Evolutionary conservation across 2,797 vertebrate genomes (phyloP).

Genomic region (Bovichtus diacanthus): DNA sequence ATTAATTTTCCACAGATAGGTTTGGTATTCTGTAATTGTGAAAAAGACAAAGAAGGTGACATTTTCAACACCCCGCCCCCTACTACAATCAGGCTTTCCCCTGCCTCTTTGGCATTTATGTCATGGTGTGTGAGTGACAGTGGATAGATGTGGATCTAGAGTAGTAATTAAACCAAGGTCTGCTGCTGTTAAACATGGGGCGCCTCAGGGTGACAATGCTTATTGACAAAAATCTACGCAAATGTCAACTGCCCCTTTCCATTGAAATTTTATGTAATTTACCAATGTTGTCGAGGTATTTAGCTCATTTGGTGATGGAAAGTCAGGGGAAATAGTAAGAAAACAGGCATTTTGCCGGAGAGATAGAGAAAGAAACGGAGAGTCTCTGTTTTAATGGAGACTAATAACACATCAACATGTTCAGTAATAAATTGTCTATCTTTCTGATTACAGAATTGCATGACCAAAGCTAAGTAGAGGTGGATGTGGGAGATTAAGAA

Average conservation of each 20-base stretch:
- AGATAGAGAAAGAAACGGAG: conserved; percentile 34
- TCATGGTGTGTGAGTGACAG: conserved; percentile 68
- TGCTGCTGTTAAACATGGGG: conserved; percentile 73
- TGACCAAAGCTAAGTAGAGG: conserved; percentile 27
- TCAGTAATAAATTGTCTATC: conserved; percentile 26
- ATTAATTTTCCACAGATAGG: conserved; percentile 6
- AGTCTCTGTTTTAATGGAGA: conserved; percentile 45
- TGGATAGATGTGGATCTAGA: conserved; percentile 66
- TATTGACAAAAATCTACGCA: conserved; percentile 77
- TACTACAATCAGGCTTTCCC: conserved; percentile 33
- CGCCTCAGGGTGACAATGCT: conserved; percentile 69
- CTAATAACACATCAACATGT: conserved; percentile 25
- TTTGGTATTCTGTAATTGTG: conserved; percentile 33
- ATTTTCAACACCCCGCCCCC: conserved; percentile 41
- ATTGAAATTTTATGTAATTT: conserved; percentile 71
- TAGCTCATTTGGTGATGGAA: conserved; percentile 40
- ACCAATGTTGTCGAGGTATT: conserved; percentile 62
- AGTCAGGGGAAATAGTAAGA: conserved; percentile 15
- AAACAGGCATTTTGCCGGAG: conserved; percentile 23
- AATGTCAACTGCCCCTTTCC: conserved; percentile 79
- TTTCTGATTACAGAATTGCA: conserved; percentile 44
- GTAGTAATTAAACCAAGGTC: conserved; percentile 80
- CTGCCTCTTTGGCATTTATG: conserved; percentile 68
- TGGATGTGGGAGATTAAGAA: conserved; percentile 9
- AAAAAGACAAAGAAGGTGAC: conserved; percentile 58